Percentiles rank a stretch among this genome's conserved stretches.
These are phyloP conservation scores for Pheosia gnoma DNA, from an alignment of 2,888 invertebrate species.

Conservation along the genomic window DNA sequence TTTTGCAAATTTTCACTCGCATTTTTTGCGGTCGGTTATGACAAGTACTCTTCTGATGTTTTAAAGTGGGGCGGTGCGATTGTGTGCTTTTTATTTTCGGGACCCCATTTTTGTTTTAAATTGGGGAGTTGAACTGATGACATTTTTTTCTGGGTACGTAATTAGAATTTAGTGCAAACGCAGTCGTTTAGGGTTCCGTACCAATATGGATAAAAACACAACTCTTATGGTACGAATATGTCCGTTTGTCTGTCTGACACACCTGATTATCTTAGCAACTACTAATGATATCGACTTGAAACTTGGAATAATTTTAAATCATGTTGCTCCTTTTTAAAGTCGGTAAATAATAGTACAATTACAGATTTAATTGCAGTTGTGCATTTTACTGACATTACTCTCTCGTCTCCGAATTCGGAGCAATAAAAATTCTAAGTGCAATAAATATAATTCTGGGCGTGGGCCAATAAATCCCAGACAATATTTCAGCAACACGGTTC, in stretches of 20 bases:
- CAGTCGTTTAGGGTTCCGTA: too few relatives aligned
- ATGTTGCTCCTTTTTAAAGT: too few relatives aligned
- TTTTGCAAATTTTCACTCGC: slow-evolving; percentile 36
- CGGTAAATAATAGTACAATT: too few relatives aligned
- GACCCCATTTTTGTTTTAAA: slow-evolving; percentile 25
- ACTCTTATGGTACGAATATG: too few relatives aligned
- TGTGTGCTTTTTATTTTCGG: slow-evolving; percentile 1
- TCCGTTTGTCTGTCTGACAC: too few relatives aligned
- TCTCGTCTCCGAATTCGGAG: background rate
- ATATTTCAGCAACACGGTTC: slow-evolving; percentile 46
- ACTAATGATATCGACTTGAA: too few relatives aligned
- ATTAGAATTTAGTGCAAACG: background rate
- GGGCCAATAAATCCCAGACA: slow-evolving; percentile 43
- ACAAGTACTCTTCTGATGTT: slow-evolving; percentile 41
- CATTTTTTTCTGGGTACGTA: slow-evolving; percentile 4
- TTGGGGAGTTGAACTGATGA: slow-evolving; percentile 20
- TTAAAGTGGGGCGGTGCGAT: slow-evolving; percentile 17
- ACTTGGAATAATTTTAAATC: too few relatives aligned
- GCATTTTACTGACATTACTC: too few relatives aligned
- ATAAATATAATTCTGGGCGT: slow-evolving; percentile 41
- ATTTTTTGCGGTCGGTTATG: slow-evolving; percentile 30
- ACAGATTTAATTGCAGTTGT: background rate
- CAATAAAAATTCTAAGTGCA: slow-evolving; percentile 19
- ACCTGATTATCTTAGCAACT: too few relatives aligned
- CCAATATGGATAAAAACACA: too few relatives aligned